Percentiles rank a stretch among this genome's conserved stretches.
Evolutionary conservation across 92 coral and sea anemone species (phyloP).

Genomic region (Desmophyllum pertusum): DNA sequence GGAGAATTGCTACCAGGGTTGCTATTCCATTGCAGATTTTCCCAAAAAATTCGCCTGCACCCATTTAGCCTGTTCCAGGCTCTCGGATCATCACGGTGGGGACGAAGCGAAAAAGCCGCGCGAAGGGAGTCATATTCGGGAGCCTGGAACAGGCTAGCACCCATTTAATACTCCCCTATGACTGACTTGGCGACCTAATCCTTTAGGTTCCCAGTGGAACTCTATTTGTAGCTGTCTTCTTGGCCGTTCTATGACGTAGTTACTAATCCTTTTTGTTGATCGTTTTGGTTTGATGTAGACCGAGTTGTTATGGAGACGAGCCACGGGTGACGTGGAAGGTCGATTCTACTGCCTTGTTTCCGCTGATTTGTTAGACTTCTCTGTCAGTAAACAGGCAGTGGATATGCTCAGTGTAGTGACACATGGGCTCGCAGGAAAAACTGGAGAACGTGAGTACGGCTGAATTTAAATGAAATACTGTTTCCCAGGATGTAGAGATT

Average conservation of each 20-base stretch:
- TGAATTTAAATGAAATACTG: neutral
- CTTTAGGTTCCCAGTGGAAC: too few species aligned
- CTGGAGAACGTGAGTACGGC: constrained; percentile 32
- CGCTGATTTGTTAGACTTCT: constrained; percentile 75
- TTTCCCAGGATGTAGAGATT: neutral
- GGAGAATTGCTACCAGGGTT: too few species aligned
- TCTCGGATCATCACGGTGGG: too few species aligned
- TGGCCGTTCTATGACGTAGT: neutral
- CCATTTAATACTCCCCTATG: too few species aligned
- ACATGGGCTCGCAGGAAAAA: constrained; percentile 37
- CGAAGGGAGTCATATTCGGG: too few species aligned
- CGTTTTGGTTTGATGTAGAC: constrained; percentile 22
- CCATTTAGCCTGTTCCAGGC: too few species aligned
- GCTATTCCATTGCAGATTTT: too few species aligned
- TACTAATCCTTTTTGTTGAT: neutral
- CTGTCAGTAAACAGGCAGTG: constrained; percentile 70
- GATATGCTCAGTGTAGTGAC: constrained; percentile 49
- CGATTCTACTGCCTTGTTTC: constrained; percentile 71
- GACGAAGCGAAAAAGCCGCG: too few species aligned
- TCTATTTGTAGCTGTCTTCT: too few species aligned
- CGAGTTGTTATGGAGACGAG: constrained; percentile 80
- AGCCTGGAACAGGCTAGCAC: too few species aligned
- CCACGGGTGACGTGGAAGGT: constrained; percentile 53
- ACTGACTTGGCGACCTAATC: too few species aligned
- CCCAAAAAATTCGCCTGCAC: too few species aligned